A percentile compares a stretch with the other conserved stretches of the same genome.
phyloP scores from a whole-genome alignment of 2,113 vertebrate genomes.

The Diglossa brunneiventris region DNA sequence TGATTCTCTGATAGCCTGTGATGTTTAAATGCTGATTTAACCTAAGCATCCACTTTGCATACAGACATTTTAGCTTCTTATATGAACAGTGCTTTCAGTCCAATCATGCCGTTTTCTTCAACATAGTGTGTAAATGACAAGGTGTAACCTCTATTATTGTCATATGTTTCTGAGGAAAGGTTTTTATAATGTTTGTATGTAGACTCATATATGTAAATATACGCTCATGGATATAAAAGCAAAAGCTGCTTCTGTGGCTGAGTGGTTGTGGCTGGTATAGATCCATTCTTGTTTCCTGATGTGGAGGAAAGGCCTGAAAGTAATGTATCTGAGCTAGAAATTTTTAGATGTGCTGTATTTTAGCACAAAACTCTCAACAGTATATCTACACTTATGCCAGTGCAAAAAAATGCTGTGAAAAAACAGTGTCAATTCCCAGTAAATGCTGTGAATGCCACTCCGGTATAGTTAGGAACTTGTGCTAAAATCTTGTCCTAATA shows the following conservation, averaged over 20 bases:
- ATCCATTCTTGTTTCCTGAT: neutral
- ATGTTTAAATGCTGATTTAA: conserved; percentile 42
- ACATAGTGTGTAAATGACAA: neutral
- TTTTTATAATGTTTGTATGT: neutral
- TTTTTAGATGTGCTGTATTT: neutral
- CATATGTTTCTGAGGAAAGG: neutral
- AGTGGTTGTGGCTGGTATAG: neutral
- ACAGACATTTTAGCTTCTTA: neutral
- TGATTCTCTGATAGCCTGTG: neutral
- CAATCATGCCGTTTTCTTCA: neutral
- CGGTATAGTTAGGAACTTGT: neutral
- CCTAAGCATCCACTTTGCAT: neutral
- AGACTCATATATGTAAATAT: neutral
- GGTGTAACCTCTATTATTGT: neutral
- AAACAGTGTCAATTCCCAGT: neutral
- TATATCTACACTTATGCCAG: neutral
- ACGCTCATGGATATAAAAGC: neutral
- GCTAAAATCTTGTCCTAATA: neutral
- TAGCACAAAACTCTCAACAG: neutral
- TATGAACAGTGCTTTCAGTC: neutral
- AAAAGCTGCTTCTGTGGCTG: neutral
- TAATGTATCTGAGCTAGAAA: neutral
- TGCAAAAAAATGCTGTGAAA: neutral
- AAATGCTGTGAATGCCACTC: neutral
- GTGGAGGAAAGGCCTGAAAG: neutral